A percentile compares a stretch with the other conserved stretches of the same genome.
phyloP scores from a whole-genome alignment of 2,797 vertebrate species.

The Oreochromis grahami region DNA sequence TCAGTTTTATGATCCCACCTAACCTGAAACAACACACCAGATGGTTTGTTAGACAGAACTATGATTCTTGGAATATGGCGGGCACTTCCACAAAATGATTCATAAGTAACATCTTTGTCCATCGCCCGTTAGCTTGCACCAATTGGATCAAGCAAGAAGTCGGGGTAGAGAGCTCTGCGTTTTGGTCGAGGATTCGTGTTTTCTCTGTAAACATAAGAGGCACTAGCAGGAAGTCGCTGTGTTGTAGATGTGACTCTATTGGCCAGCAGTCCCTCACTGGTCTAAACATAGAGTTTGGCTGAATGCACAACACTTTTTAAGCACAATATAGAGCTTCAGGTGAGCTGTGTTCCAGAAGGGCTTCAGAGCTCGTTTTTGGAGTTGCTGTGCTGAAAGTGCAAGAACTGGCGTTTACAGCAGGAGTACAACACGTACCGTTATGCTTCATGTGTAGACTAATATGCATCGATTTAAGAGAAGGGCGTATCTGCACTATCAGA shows the following conservation, averaged over 20 bases:
- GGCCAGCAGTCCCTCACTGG: background rate
- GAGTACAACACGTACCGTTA: background rate
- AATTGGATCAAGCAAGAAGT: background rate
- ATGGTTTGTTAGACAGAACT: background rate
- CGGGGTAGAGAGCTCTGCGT: background rate
- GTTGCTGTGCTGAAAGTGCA: background rate
- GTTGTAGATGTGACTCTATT: background rate
- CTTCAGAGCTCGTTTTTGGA: background rate
- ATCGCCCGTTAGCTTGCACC: background rate
- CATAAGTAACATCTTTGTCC: background rate
- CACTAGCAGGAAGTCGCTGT: background rate
- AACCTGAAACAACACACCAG: background rate
- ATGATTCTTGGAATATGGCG: background rate
- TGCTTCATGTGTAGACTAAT: background rate
- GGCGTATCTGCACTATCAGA: background rate
- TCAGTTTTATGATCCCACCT: background rate
- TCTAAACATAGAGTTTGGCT: background rate
- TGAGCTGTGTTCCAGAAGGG: background rate
- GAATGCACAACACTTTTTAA: background rate
- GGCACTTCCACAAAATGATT: background rate
- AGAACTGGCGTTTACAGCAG: fast-evolving
- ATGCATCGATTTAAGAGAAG: background rate
- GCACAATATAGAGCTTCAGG: background rate
- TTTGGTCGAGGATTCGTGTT: background rate
- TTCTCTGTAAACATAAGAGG: background rate